A percentile compares a stretch with the other conserved stretches of the same genome.
Evolutionary conservation across 35 echinoderm and acorn worm species (phyloP).

Genomic region (Acanthaster planci): DNA sequence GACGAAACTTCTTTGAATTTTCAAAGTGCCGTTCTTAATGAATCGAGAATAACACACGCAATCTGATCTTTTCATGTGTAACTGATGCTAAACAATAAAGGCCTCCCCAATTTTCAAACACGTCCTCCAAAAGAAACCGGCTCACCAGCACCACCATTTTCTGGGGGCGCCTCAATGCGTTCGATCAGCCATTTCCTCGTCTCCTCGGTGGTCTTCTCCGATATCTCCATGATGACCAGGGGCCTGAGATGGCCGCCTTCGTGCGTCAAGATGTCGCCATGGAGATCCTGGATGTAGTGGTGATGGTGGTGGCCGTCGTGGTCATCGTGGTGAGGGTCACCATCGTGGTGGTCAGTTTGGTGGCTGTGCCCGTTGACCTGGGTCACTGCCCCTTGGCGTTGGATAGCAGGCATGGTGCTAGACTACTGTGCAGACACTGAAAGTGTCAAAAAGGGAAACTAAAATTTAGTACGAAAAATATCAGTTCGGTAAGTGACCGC

Average conservation of each 20-base stretch:
- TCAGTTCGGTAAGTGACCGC: too few relatives aligned
- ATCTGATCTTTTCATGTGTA: too few relatives aligned
- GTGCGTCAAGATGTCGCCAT: conserved; percentile 5
- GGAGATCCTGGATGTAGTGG: conserved; percentile 12
- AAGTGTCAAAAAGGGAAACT: too few relatives aligned
- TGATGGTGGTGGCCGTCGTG: not conserved
- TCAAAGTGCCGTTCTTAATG: too few relatives aligned
- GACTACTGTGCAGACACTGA: too few relatives aligned
- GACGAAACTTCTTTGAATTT: too few relatives aligned
- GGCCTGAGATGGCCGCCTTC: conserved; percentile 8
- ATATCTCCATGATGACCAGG: conserved; percentile 55
- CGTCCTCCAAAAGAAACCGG: not conserved
- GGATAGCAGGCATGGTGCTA: conserved; percentile 13
- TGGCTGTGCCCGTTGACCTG: conserved; percentile 17
- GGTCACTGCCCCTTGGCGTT: not conserved
- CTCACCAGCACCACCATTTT: conserved; percentile 6
- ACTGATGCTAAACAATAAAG: too few relatives aligned
- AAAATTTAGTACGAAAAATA: too few relatives aligned
- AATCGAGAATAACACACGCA: too few relatives aligned
- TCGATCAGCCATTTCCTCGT: conserved; percentile 52
- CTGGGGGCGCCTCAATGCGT: conserved; percentile 35
- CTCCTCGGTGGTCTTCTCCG: conserved; percentile 20
- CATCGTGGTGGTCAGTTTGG: not conserved
- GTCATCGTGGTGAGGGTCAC: not conserved
- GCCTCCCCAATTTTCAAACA: too few relatives aligned